These are phyloP conservation scores for Leptinotarsa texana DNA, from an alignment of 1,140 invertebrate genomes.

Conservation along the genomic window DNA sequence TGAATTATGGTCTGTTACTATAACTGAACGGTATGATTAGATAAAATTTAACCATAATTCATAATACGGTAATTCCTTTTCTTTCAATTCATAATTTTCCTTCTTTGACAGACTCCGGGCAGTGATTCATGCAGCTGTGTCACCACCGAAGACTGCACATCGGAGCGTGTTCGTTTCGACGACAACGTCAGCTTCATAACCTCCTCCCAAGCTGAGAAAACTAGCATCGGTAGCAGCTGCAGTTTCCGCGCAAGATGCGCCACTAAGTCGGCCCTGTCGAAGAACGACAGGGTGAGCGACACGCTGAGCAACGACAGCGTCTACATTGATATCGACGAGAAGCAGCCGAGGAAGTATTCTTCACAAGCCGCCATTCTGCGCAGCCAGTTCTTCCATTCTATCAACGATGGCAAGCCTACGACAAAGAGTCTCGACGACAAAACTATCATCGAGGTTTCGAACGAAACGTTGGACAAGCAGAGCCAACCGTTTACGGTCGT, in stretches of 20 bases:
- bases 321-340: slow-evolving; percentile 50
- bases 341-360: slow-evolving; percentile 41
- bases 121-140: slow-evolving; percentile 52
- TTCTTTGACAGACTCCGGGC: slow-evolving; percentile 40
- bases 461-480: slow-evolving; percentile 50
- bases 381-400: slow-evolving; percentile 52
- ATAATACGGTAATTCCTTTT: too few relatives aligned
- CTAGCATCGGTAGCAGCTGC: slow-evolving; percentile 53
- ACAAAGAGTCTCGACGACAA: slow-evolving; percentile 50
- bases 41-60: too few relatives aligned
- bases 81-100: not conserved
- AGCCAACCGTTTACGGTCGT: slow-evolving; percentile 21
- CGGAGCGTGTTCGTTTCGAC: slow-evolving; percentile 63
- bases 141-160: slow-evolving; percentile 62
- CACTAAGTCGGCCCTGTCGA: slow-evolving; percentile 19
- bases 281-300: slow-evolving; percentile 37
- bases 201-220: slow-evolving; percentile 48
- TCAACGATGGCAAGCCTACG: slow-evolving; percentile 42
- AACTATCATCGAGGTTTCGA: slow-evolving; percentile 52
- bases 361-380: slow-evolving; percentile 48
- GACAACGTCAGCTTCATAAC: slow-evolving; percentile 58
- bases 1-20: too few relatives aligned
- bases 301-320: slow-evolving; percentile 52
- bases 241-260: slow-evolving; percentile 47
- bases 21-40: too few relatives aligned